Base-by-base conservation (phyloP, 2,113 vertebrate genomes). In the Oncorhynchus mykiss region DNA sequence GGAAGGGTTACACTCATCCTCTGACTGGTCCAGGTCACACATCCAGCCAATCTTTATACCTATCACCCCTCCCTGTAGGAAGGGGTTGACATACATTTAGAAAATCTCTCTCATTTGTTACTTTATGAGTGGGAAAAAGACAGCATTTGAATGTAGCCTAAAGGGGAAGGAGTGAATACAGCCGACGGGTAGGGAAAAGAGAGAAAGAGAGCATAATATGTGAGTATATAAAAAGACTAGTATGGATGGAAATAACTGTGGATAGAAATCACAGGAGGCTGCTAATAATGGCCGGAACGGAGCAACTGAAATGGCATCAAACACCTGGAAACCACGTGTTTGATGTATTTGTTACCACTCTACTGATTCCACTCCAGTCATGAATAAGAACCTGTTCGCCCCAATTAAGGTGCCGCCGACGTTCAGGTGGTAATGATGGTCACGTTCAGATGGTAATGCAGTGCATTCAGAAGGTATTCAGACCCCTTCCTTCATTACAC, bases 41-140 rank as follows among this genome's bases (percentile, higher is more conserved):
- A 93, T 92, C 97, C 97, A 98, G 77, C 92, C 90, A 14, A 99
- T 96, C 90, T 96, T 97, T 81, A 98, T 97, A 67, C 95, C 96
- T 82, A 98, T 93, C 77, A 97, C 95, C 1, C 96, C 96, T 0
- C 97, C 97, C 97, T 97, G 80, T 74, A 13, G 7, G 2, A 72
- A 34, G 18, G 59, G 5, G 22, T 22, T 18, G 24, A 13, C 20
- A 45, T 1, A 22, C 3, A 14, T 25, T 24, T n/a, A 64, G n/a
- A 24, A 24, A 3, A 64, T 8, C 39, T 45, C 39, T 45, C 34
- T 34, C 6, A 34, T 34, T 45, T 11, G 8, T 45, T 45, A 45
- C 39, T 45, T 9, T 11, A 11, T 1, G 22, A 25, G n/a, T 8
- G 39, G 25, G 48, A n/a, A 16, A 64, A 16, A 25, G n/a, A 24